These are phyloP conservation scores for Eulemur mongoz DNA, from an alignment of 2,797 vertebrate genomes.

Conservation along the genomic window DNA sequence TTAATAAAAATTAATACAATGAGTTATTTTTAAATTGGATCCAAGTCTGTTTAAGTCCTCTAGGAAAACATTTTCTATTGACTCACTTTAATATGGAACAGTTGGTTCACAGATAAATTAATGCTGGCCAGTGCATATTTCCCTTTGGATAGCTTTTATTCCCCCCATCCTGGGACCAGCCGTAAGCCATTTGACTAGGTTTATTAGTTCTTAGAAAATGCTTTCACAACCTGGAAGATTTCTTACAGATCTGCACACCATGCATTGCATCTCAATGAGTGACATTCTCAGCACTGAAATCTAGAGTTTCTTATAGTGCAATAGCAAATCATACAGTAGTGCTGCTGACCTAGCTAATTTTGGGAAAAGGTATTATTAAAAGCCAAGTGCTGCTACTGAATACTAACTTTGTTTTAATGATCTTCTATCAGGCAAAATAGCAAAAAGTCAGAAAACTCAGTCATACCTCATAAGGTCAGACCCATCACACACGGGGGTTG, in stretches of 20 bases:
- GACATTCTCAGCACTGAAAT: background rate
- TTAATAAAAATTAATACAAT: background rate
- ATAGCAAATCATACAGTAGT: background rate
- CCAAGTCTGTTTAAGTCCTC: background rate
- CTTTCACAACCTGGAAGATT: background rate
- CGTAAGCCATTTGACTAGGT: conserved; percentile 18
- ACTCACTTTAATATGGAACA: conserved; percentile 25
- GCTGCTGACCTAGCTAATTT: background rate
- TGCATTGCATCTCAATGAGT: background rate
- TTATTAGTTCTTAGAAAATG: conserved; percentile 53
- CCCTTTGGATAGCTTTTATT: background rate
- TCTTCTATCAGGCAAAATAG: background rate
- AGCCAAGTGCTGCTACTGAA: background rate
- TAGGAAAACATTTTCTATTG: conserved; percentile 31
- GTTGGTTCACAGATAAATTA: conserved; percentile 19
- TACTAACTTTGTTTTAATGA: background rate
- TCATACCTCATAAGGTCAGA: background rate
- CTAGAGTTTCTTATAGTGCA: background rate
- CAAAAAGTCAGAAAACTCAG: background rate
- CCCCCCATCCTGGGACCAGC: accelerated
- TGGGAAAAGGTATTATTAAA: background rate
- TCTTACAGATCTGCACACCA: background rate
- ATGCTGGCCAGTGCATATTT: background rate
- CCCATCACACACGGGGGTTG: background rate
- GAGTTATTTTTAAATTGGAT: conserved; percentile 24